A percentile compares a stretch with the other conserved stretches of the same genome.
phyloP scores from a whole-genome alignment of 2,797 vertebrate genomes.

The Octomys mimax region DNA sequence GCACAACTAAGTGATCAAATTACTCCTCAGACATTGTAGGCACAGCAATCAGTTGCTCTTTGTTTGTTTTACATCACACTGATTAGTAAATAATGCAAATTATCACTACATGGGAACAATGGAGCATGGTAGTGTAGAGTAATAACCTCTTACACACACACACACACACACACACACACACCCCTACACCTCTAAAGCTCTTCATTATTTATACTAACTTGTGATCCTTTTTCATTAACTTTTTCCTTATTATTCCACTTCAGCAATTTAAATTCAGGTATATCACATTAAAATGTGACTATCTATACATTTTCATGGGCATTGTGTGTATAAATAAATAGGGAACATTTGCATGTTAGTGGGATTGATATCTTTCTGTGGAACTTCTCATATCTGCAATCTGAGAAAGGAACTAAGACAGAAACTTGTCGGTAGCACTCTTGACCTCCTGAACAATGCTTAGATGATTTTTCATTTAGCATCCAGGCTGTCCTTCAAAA shows the following conservation, averaged over 20 bases:
- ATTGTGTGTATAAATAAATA: not conserved
- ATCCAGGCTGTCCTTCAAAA: not conserved
- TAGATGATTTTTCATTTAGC: not conserved
- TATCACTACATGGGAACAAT: not conserved
- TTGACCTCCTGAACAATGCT: not conserved
- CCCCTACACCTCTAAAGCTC: not conserved
- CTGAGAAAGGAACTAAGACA: not conserved
- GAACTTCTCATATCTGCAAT: not conserved
- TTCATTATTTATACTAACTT: not conserved
- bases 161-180: not conserved
- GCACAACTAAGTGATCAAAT: too few species aligned
- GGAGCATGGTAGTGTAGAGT: not conserved
- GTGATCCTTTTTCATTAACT: accelerated
- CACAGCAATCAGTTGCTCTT: not conserved
- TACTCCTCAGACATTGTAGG: not conserved
- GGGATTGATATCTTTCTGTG: not conserved
- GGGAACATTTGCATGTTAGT: not conserved
- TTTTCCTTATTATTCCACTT: not conserved
- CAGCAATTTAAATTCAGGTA: not conserved
- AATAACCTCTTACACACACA: not conserved
- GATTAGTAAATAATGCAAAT: conserved; percentile 37
- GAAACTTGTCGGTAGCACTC: accelerated
- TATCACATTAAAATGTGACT: not conserved
- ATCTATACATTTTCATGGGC: not conserved
- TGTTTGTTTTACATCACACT: conserved; percentile 36